Evolutionary conservation across 2,888 invertebrate genomes (phyloP), one percentile per base, ranked within the genome.

Genomic region (Thymelicus acteon): DNA sequence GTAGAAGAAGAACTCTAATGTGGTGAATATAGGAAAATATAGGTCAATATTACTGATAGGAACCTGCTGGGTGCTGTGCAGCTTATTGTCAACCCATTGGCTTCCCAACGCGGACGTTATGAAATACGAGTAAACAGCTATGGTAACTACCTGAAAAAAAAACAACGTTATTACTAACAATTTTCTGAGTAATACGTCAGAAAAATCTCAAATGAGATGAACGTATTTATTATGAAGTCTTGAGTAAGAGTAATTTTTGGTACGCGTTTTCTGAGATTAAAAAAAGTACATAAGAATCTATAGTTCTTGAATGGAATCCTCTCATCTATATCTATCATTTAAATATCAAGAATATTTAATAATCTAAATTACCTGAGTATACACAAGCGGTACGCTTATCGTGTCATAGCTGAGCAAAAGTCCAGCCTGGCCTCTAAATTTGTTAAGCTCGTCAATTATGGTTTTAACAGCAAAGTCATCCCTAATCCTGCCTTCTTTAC

Each of bases 381-480:
- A 97, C 13, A 97, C 97, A 73, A 97, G 93, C 31, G 97, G 97
- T 61, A 97, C 95, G 82, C 96, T 96, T 76, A 97, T 97, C 57
- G 96, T 96, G 85, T 97, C 97, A 80, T 96, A 97, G 77, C 96
- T 96, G 71, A 97, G 95, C 54, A 97, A 89, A 57, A 96, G 87
- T 39, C 97, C 97, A 75, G 97, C 97, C 83, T 97, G 96, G 15
- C 96, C 97, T 77, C 98, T 94, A 82, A 97, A 98, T 82, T 96
- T 97, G 85, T 98, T 98, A 70, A 98, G 89, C 89, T 98, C 97
- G 83, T 98, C 97, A 77, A 98, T 95, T 67, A 98, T 96, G 6
- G 98, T 98, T 86, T 98, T 98, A 0, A 98, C 97, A 0, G 98
- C 98, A 83, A 98, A 98, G 87, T 98, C 98, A 79, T 98, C 98